These are phyloP conservation scores for Cichlasoma orientale DNA, from an alignment of 2,797 vertebrate genomes.

Conservation along the genomic window DNA sequence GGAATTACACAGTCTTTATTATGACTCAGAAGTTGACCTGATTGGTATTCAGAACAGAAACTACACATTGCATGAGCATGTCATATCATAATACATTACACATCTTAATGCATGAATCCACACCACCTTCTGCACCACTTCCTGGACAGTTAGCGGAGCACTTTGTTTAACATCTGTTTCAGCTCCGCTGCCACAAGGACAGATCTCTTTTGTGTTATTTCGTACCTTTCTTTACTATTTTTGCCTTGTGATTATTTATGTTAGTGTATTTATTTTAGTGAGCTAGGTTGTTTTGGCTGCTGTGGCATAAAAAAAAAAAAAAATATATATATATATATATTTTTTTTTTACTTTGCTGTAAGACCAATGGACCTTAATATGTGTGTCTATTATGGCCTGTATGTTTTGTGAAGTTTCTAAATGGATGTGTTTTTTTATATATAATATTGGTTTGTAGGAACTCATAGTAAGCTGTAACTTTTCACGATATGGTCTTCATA, in stretches of 20 bases:
- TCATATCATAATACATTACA: neutral
- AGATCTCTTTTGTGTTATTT: neutral
- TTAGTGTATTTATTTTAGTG: too few relatives aligned
- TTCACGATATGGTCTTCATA: conserved; percentile 40
- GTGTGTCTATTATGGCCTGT: neutral
- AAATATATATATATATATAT: too few relatives aligned
- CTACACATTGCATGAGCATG: neutral
- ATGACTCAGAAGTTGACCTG: neutral
- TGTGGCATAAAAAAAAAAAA: too few relatives aligned
- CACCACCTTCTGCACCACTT: neutral
- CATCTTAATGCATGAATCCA: too few relatives aligned
- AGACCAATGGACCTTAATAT: neutral
- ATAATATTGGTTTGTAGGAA: neutral
- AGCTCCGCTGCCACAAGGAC: neutral
- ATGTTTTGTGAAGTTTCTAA: neutral
- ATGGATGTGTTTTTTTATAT: neutral
- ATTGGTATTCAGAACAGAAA: too few relatives aligned
- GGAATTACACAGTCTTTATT: neutral
- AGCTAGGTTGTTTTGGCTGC: too few relatives aligned
- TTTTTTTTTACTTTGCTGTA: neutral
- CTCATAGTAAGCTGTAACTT: conserved; percentile 25
- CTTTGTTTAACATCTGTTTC: neutral
- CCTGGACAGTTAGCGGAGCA: neutral
- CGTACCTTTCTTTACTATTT: too few relatives aligned
- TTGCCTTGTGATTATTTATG: neutral